Evolutionary conservation across 2,113 vertebrate species (phyloP).

Genomic region (Ceyx melanurus): DNA sequence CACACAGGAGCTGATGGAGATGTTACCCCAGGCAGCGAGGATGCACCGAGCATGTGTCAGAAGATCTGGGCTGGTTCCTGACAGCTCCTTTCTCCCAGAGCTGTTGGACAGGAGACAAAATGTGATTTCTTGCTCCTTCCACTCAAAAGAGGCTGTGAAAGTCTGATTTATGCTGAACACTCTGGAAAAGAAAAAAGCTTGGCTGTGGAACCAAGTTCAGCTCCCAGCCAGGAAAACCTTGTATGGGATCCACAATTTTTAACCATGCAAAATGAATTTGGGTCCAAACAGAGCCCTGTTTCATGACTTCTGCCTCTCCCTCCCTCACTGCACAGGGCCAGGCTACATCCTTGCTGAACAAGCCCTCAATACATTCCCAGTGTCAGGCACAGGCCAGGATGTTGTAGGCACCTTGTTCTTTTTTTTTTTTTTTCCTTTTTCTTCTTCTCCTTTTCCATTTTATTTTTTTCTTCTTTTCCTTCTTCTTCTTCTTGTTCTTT

Average conservation of each 20-base stretch:
- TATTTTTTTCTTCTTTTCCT: fast-evolving
- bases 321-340: neutral
- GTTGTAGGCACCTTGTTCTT: neutral
- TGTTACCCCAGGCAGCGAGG: neutral
- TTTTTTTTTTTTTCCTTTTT: no score
- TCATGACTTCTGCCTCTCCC: constrained; percentile 4
- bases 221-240: constrained; percentile 48
- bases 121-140: constrained; percentile 45
- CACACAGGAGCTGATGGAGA: neutral
- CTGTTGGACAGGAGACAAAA: constrained; percentile 52
- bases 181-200: constrained; percentile 36
- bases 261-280: constrained; percentile 27
- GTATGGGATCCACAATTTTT: constrained; percentile 46
- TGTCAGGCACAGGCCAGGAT: neutral
- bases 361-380: neutral
- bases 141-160: constrained; percentile 43
- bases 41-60: neutral
- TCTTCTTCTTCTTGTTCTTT: no score
- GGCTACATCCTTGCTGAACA: neutral
- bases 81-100: constrained; percentile 38
- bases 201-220: constrained; percentile 43
- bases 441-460: neutral
- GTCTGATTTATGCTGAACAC: constrained; percentile 56
- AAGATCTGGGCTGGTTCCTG: constrained; percentile 5
- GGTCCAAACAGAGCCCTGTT: constrained; percentile 40